phyloP scores from a whole-genome alignment of 2,888 invertebrate species.

The Drosophila fulvimacula region DNA sequence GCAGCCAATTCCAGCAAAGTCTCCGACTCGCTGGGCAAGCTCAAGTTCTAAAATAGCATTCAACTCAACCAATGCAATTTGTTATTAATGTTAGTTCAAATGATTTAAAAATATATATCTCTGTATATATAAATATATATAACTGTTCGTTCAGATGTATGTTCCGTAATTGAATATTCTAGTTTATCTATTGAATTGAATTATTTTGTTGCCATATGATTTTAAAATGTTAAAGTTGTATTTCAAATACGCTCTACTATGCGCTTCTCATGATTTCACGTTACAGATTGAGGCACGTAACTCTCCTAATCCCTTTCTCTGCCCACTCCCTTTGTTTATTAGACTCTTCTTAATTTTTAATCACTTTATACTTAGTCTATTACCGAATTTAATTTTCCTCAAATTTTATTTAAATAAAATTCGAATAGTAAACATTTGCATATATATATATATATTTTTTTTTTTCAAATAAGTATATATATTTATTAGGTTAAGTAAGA shows the following conservation, averaged over 20 bases:
- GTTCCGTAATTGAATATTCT: not conserved
- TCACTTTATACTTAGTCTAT: not conserved
- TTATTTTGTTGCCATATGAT: too few species aligned
- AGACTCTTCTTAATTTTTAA: not conserved
- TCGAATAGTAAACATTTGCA: not conserved
- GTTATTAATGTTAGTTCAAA: conserved; percentile 52
- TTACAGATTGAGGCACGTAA: not conserved
- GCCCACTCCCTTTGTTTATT: not conserved
- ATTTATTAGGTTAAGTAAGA: not conserved
- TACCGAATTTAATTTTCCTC: too few species aligned
- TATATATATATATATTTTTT: not conserved
- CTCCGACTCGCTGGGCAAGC: conserved; percentile 77
- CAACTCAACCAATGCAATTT: conserved; percentile 25
- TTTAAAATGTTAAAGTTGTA: not conserved
- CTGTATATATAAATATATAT: conserved; percentile 8
- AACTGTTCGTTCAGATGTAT: not conserved
- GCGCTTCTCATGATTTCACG: not conserved
- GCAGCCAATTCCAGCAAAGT: conserved; percentile 80
- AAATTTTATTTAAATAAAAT: too few species aligned
- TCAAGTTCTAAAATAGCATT: conserved; percentile 73
- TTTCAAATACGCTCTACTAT: not conserved
- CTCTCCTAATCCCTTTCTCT: not conserved
- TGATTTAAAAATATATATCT: conserved; percentile 63
- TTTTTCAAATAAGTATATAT: not conserved
- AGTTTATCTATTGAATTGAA: not conserved